A percentile compares a stretch with the other conserved stretches of the same genome.
Evolutionary conservation across 2,113 vertebrate species (phyloP).

Genomic region (Trogon surrucura): DNA sequence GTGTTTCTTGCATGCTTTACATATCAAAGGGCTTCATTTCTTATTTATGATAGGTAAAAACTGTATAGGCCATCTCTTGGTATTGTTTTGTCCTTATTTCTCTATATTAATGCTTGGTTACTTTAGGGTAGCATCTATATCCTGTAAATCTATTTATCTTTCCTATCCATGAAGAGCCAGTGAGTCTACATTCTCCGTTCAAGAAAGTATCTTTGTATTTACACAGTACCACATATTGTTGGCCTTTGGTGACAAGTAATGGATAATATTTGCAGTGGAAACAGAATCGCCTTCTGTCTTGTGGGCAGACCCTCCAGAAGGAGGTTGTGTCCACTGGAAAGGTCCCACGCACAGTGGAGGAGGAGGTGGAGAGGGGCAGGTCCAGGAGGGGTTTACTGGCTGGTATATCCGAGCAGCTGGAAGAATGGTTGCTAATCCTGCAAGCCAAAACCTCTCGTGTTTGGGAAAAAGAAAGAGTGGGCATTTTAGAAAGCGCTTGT

Average conservation of each 20-base stretch:
- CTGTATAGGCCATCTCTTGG: background rate
- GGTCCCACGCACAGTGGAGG: background rate
- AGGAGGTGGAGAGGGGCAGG: background rate
- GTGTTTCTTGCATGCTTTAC: conserved; percentile 48
- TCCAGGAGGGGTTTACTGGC: background rate
- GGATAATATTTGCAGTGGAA: background rate
- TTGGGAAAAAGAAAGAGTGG: background rate
- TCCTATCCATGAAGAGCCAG: background rate
- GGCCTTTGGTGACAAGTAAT: background rate
- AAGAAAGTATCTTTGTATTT: background rate
- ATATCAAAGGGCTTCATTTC: conserved; percentile 55
- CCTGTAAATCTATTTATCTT: background rate
- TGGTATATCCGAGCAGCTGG: background rate
- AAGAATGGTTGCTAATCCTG: background rate
- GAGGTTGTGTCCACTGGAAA: background rate
- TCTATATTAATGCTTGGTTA: background rate
- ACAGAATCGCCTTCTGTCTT: background rate
- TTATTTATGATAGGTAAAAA: conserved; percentile 23
- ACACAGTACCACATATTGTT: background rate
- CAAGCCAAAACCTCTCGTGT: background rate
- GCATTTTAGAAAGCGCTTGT: background rate
- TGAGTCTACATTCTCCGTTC: background rate
- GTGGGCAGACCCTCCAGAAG: background rate
- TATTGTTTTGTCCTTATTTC: background rate
- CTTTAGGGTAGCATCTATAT: background rate